Evolutionary conservation across 1,140 invertebrate species (phyloP).

Genomic region (silkworm (Bombyx mori)): ASM3026992v2 NC_085110.1:1409501-1410000

Average conservation of each 20-base stretch:
- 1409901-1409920: slow-evolving; percentile 68
- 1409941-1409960: slow-evolving; percentile 67
- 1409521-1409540: too few relatives aligned
- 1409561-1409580: too few relatives aligned
- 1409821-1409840: slow-evolving; percentile 73
- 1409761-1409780: slow-evolving; percentile 88
- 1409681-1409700: slow-evolving; percentile 34
- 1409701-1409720: slow-evolving; percentile 49
- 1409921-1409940: slow-evolving; percentile 68
- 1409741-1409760: slow-evolving; percentile 82
- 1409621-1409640: too few relatives aligned
- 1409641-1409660: too few relatives aligned
- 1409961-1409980: slow-evolving; percentile 54
- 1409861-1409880: slow-evolving; percentile 74
- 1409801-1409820: slow-evolving; percentile 82
- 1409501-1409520: too few relatives aligned
- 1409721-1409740: slow-evolving; percentile 27
- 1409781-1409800: slow-evolving; percentile 87
- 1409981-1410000: slow-evolving; percentile 68
- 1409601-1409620: too few relatives aligned
- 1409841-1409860: slow-evolving; percentile 74
- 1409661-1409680: too few relatives aligned
- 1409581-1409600: too few relatives aligned
- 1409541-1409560: too few relatives aligned
- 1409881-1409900: slow-evolving; percentile 72